Evolutionary conservation across 1,140 invertebrate genomes (phyloP), one percentile per base, ranked within the genome.

Genomic region (Drosophila serrata): DNA sequence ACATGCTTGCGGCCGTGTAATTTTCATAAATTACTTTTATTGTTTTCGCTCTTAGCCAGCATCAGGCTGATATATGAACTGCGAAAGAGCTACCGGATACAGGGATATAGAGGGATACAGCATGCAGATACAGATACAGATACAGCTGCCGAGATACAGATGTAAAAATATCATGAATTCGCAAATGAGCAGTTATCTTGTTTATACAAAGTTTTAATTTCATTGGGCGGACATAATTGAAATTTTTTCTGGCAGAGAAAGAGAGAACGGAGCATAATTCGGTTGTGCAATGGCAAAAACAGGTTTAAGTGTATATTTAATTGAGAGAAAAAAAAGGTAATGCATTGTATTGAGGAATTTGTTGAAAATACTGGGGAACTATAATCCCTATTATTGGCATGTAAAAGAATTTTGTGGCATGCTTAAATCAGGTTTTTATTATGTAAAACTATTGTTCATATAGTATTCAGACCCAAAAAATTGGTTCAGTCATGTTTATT

Each of bases 11-110:
- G 90, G 90, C 73, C 69, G 62, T 79, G 75, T 76, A 84, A 91
- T 91, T 91, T 91, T 91, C 88, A 91, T 91, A 91, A 91, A 91
- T 91, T 88, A 91, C 88, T 91, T 91, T 91, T 88, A 91, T 91
- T 91, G 84, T 88, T 77, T 82, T 74, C 72, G 65, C 55, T 63
- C 53, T 81, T 67, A 84, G 67, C 51, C 45, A 43, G 33, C 49
- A 37, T 27, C 27, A 22, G 74, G 63, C 76, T 87, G 82, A 90
- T 90, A 78, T 90, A 88, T 90, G 85, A 84, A 88, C 85, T 90
- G 73, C 55, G 68, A 88, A 87, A 72, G 68, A 72, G 69, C 67
- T 49, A 59, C 67, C 51, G 69, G 69, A 59, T 43, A 65, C 61
- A 13, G n/a, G 46, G 27, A 61, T 45, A 56, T 45, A 48, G 40